A percentile compares a stretch with the other conserved stretches of the same genome.
Conservation (phyloP, 2,113 vertebrate genomes). For the Corythaeola cristata region DNA sequence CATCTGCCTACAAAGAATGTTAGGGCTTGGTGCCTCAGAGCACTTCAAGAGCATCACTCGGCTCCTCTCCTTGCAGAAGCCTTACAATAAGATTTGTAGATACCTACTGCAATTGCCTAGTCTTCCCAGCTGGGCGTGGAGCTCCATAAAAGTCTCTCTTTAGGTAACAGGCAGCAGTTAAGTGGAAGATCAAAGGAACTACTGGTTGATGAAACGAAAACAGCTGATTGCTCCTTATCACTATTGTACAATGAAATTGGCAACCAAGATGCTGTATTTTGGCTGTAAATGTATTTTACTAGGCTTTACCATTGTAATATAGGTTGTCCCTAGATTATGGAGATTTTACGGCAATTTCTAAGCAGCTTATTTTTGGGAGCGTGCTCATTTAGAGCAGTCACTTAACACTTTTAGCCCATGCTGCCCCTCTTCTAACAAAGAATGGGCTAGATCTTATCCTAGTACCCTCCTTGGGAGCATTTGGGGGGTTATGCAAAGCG, state of each 20-base stretch:
- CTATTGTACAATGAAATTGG: background rate
- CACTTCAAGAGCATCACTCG: background rate
- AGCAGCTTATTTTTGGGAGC: background rate
- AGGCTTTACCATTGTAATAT: background rate
- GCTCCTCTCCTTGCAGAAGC: background rate
- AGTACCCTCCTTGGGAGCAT: background rate
- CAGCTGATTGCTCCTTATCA: background rate
- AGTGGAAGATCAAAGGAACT: background rate
- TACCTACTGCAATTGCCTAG: background rate
- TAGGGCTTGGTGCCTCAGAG: background rate
- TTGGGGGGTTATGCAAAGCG: background rate
- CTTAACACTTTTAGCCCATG: background rate
- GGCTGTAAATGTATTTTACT: background rate
- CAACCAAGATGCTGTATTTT: background rate
- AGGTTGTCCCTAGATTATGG: background rate
- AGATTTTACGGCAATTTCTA: background rate
- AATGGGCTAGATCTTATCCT: background rate
- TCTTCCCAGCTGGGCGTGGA: background rate
- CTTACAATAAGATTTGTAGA: background rate
- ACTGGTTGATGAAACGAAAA: background rate
- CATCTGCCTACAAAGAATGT: background rate
- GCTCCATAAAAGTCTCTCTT: background rate
- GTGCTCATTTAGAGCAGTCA: background rate
- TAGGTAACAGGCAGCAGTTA: background rate
- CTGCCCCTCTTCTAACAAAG: background rate